These are phyloP conservation scores for Agrotis clavis DNA, from an alignment of 2,888 invertebrate genomes.

Conservation along the genomic window DNA sequence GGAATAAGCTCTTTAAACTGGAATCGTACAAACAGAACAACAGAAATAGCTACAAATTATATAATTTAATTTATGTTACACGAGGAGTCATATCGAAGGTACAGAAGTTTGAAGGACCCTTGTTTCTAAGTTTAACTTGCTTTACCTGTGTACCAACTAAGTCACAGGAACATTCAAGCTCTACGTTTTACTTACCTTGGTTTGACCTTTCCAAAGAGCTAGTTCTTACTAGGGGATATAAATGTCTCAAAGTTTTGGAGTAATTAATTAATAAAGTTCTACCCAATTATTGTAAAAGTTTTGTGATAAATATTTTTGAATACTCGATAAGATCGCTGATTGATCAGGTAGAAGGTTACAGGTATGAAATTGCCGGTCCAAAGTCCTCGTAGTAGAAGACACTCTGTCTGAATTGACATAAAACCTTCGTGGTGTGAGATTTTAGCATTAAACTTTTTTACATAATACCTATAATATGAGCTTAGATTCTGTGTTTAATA, in stretches of 20 bases:
- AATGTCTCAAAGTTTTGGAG: conserved; percentile 13
- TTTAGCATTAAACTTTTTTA: background rate
- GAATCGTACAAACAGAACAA: background rate
- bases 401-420: too few relatives aligned
- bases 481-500: too few relatives aligned
- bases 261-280: conserved; percentile 36
- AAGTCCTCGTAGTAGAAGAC: background rate
- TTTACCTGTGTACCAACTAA: conserved; percentile 40
- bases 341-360: background rate
- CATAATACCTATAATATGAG: background rate
- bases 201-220: conserved; percentile 32
- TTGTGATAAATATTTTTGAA: conserved; percentile 9
- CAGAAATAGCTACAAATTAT: conserved; percentile 2
- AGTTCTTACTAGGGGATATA: conserved; percentile 12
- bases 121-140: conserved; percentile 34
- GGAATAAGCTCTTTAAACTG: background rate
- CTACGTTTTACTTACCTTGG: conserved; percentile 13
- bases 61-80: conserved; percentile 27
- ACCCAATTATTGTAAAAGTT: conserved; percentile 20
- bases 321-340: conserved; percentile 12
- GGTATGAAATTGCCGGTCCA: too few relatives aligned
- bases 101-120: conserved; percentile 23
- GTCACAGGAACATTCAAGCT: conserved; percentile 39
- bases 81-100: conserved; percentile 12
- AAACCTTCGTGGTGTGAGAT: background rate